A percentile compares a stretch with the other conserved stretches of the same genome.
phyloP scores from a whole-genome alignment of 1,140 invertebrate genomes.

The Zaprionus africanus region DNA sequence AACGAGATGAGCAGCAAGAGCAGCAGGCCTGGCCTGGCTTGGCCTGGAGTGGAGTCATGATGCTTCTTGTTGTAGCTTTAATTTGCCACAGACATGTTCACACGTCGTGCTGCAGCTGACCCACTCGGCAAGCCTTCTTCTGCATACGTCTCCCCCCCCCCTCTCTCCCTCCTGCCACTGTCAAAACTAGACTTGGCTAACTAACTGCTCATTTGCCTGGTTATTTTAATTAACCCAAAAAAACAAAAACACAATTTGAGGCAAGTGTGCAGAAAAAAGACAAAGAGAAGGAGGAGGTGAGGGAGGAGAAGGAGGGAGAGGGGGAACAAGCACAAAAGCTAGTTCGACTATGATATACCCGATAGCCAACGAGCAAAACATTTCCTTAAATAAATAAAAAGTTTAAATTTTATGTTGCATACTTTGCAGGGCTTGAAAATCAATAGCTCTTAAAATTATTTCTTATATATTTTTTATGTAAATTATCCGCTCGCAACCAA shows the following conservation, averaged over 20 bases:
- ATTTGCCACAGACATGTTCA: slow-evolving; percentile 46
- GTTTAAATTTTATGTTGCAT: no score
- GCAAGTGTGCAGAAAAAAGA: slow-evolving; percentile 48
- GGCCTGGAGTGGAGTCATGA: background rate
- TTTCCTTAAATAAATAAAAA: no score
- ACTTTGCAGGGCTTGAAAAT: no score
- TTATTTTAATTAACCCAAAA: slow-evolving; percentile 74
- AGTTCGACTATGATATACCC: no score
- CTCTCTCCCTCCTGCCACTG: background rate
- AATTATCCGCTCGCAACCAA: no score
- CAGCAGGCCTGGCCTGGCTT: background rate
- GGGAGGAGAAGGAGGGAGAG: background rate
- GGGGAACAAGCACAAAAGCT: no score
- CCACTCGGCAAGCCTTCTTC: slow-evolving; percentile 13
- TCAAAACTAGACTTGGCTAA: slow-evolving; percentile 11
- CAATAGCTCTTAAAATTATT: no score
- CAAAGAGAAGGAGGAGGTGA: background rate
- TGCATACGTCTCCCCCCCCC: background rate
- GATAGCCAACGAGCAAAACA: no score
- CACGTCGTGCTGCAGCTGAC: slow-evolving; percentile 49
- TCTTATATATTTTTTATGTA: no score
- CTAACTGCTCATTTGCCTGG: slow-evolving; percentile 73
- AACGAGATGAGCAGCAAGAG: slow-evolving; percentile 34
- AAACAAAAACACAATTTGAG: slow-evolving; percentile 42
- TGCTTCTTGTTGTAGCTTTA: slow-evolving; percentile 31